Base-by-base conservation (phyloP, 2,113 vertebrate species). In the Petrocephalus zakoni region DNA sequence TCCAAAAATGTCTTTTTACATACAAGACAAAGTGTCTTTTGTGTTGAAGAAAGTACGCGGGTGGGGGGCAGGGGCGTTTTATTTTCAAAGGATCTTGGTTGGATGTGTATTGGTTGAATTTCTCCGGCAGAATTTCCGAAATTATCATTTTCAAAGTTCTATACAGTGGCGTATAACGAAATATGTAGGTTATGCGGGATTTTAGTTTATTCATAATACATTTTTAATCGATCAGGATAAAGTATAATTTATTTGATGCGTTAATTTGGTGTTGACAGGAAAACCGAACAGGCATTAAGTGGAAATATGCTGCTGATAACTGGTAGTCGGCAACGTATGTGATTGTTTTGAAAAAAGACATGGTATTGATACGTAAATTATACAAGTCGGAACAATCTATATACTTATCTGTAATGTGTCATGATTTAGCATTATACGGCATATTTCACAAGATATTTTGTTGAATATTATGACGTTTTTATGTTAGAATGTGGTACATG, bases 1-100 rank as follows among this genome's bases (percentile, higher is more conserved):
- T 19, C 9, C 9, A 72, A 75, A 78, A 78, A n/a, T 49, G 51
- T 53, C 68, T 81, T 53, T 75, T 82, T 81, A 46, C 17, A 37
- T 42, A 21, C 29, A 56, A 82, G 21, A 88, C 87, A 88, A 88
- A 88, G 75, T 81, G 72, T 46, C 75, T 82, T 88, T 88, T 88
- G 87, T 87, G 64, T 34, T 37, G 72, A 42, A 52, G 64, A 47
- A 52, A 53, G 15, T 53, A 22, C 49, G 25, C 51, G 17, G 85
- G 29, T 29, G 72, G 72, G 72, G 72, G 72, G 72, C 34, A 21
- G 29, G 52, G 29, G n/a, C 52, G 85, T 56, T 87, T 61, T 64
- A 61, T 61, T 46, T 64, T 87, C 84, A 52, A 85, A 85, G 84
- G 51, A 29, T 53, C 51, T 85, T 29, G 83, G 10, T 53, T 53